Evolutionary conservation across 2,113 vertebrate genomes (phyloP).

Genomic region (Peromyscus californicus): DNA sequence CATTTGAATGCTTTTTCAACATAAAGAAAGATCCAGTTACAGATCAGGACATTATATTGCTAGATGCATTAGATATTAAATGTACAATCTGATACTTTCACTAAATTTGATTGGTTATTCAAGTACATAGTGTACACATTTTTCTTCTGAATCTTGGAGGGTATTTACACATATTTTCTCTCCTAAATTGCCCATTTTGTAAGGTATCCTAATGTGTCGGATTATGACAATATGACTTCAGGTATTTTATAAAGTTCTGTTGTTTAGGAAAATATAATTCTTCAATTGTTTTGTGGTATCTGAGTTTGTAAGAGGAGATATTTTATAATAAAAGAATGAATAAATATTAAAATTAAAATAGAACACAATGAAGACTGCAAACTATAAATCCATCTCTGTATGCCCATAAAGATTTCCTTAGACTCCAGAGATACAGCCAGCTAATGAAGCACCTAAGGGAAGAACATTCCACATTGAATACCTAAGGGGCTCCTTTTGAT

Average conservation of each 20-base stretch:
- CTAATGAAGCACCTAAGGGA: not conserved
- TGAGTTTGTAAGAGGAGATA: not conserved
- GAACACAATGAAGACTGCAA: not conserved
- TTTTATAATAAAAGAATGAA: not conserved
- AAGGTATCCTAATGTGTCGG: not conserved
- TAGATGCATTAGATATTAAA: not conserved
- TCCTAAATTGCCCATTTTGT: not conserved
- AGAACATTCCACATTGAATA: not conserved
- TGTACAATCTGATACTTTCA: not conserved
- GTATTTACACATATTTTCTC: constrained; percentile 13
- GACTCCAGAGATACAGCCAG: not conserved
- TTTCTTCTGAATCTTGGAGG: not conserved
- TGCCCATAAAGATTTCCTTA: not conserved
- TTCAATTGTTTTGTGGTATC: not conserved
- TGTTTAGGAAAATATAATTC: not conserved
- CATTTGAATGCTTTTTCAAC: constrained; percentile 18
- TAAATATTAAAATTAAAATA: not conserved
- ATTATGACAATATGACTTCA: not conserved
- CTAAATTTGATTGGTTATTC: not conserved
- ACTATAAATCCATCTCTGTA: not conserved
- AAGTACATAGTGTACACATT: not conserved
- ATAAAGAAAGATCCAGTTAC: not conserved
- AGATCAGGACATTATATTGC: not conserved
- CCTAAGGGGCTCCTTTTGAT: not conserved
- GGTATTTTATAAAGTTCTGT: not conserved